phyloP scores from a whole-genome alignment of 2,797 vertebrate species.

The Xiphorhynchus erythropygius region DNA sequence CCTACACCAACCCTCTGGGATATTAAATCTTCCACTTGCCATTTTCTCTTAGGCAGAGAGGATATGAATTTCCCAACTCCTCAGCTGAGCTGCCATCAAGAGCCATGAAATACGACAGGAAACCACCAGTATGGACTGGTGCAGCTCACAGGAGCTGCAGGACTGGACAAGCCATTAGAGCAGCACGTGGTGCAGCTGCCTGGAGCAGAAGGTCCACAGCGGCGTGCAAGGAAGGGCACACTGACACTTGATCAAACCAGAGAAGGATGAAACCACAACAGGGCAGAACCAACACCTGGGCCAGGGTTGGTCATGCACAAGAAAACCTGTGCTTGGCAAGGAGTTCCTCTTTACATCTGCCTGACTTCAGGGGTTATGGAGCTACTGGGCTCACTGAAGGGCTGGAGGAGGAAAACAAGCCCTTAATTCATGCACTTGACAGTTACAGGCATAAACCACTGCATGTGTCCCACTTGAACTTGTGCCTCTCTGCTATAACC shows the following conservation, averaged over 20 bases:
- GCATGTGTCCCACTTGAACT: not conserved
- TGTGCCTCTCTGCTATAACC: not conserved
- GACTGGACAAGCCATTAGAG: conserved; percentile 5
- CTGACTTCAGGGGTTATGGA: not conserved
- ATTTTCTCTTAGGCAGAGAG: conserved; percentile 60
- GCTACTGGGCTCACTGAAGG: not conserved
- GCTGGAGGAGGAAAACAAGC: not conserved
- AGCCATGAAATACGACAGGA: conserved; percentile 74
- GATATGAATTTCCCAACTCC: conserved; percentile 76
- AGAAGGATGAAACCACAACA: not conserved
- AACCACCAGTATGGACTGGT: conserved; percentile 16
- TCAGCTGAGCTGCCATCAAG: conserved; percentile 58
- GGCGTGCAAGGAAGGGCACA: not conserved
- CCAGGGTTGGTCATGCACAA: not conserved
- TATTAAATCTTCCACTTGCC: conserved; percentile 73
- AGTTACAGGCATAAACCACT: not conserved
- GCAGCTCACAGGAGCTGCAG: not conserved
- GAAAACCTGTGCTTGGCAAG: not conserved
- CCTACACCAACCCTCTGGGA: conserved; percentile 51
- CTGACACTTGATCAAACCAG: not conserved
- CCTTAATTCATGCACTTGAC: not conserved
- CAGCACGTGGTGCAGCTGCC: not conserved
- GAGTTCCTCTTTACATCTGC: not conserved
- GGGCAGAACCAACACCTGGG: not conserved
- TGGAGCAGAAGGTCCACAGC: not conserved